These are phyloP conservation scores for Drosophila auraria DNA, from an alignment of 1,140 invertebrate species.

Conservation along the genomic window DNA sequence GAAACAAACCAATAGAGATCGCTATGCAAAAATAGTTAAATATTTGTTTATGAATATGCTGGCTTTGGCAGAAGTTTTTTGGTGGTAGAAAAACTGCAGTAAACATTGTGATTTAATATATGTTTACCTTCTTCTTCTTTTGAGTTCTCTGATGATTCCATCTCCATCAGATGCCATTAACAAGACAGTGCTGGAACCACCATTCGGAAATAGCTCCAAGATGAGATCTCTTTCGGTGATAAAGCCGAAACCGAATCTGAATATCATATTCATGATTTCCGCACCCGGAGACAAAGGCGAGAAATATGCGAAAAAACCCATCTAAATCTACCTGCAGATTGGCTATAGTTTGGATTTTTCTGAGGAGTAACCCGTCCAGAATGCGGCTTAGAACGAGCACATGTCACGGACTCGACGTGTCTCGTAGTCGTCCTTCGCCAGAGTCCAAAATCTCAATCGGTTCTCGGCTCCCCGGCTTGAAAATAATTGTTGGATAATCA, in stretches of 20 bases:
- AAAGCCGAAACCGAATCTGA: slow-evolving; percentile 26
- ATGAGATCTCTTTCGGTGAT: slow-evolving; percentile 20
- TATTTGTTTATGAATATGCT: slow-evolving; percentile 1
- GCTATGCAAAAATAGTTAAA: background rate
- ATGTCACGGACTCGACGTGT: slow-evolving; percentile 7
- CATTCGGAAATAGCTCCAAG: slow-evolving; percentile 32
- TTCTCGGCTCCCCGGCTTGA: slow-evolving; percentile 6
- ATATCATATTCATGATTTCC: slow-evolving; percentile 44
- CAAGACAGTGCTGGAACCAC: slow-evolving; percentile 14
- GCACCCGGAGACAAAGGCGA: slow-evolving; percentile 32
- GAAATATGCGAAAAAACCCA: slow-evolving; percentile 4
- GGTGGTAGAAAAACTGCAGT: slow-evolving; percentile 18
- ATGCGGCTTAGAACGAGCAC: slow-evolving; percentile 24
- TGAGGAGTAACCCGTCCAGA: slow-evolving; percentile 15
- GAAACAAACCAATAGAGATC: background rate
- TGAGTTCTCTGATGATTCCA: background rate
- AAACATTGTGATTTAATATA: slow-evolving; percentile 36
- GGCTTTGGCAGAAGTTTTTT: background rate
- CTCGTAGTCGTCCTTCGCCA: slow-evolving; percentile 27
- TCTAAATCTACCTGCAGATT: background rate
- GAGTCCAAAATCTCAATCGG: slow-evolving; percentile 19
- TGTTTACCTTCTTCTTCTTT: slow-evolving; percentile 5
- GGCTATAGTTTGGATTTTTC: background rate
- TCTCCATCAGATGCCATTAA: slow-evolving; percentile 13
- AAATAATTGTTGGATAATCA: slow-evolving; percentile 36